Conservation (phyloP, 2,113 vertebrate genomes). For the Otolemur garnettii region DNA sequence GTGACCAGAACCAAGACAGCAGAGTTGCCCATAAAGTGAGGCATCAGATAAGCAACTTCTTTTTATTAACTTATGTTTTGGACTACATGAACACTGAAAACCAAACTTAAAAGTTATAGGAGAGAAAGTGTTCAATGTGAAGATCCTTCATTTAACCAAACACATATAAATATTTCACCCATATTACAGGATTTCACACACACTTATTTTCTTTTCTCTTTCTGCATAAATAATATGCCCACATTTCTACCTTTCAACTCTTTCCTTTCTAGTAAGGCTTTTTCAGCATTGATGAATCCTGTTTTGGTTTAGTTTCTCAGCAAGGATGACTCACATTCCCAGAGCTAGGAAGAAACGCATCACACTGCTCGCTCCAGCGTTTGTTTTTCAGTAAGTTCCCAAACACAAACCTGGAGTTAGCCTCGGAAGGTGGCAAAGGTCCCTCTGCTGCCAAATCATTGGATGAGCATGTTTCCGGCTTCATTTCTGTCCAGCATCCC, state of each 20-base stretch:
- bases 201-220: constrained; percentile 40
- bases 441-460: constrained; percentile 41
- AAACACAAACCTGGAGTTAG: constrained; percentile 91
- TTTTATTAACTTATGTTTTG: constrained; percentile 27
- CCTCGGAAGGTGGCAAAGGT: constrained; percentile 68
- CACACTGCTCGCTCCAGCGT: constrained; percentile 51
- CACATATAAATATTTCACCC: constrained; percentile 33
- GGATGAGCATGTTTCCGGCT: constrained; percentile 76
- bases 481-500: constrained; percentile 93
- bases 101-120: background rate
- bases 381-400: constrained; percentile 69
- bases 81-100: constrained; percentile 6
- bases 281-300: constrained; percentile 81
- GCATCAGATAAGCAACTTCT: background rate
- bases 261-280: constrained; percentile 65
- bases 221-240: constrained; percentile 68
- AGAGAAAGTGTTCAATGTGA: background rate
- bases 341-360: constrained; percentile 72
- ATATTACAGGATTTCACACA: background rate
- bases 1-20: background rate
- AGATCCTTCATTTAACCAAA: background rate
- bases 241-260: constrained; percentile 72
- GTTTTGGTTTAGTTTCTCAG: constrained; percentile 79
- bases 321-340: constrained; percentile 80
- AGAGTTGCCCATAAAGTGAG: background rate